Base-by-base conservation (phyloP, 2,113 vertebrate species). In the Lophius piscatorius region DNA sequence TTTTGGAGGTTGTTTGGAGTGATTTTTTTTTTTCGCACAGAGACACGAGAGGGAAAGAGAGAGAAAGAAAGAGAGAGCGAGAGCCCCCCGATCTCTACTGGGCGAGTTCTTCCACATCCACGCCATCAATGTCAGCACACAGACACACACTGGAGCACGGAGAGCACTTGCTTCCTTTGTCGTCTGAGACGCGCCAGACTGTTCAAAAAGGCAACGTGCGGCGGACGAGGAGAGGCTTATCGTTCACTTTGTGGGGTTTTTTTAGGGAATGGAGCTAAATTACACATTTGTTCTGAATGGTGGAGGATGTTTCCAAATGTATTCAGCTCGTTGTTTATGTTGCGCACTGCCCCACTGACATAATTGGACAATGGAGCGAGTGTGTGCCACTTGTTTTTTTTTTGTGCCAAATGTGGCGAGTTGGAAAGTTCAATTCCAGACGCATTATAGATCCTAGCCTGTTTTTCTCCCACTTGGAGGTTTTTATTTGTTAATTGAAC, bases 101-200 rank as follows among this genome's bases (percentile, higher is more conserved):
- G 73, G 70, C 68, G 80, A 80, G 80, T 82, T 70, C 81, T 88
- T 84, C 78, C 69, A 80, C 85, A 81, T 87, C 81, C 86, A 88
- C 86, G 87, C 88, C 90, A 81, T 90, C 83, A 81, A 82, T 89
- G 88, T 88, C 84, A 82, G 83, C 86, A 76, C 76, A 69, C 83
- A 85, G 70, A 28, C 26, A 28, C 26, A 28, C 26, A 28, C 1
- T 6, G 5, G 9, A n/a, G n/a, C n/a, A n/a, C n/a, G n/a, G n/a
- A n/a, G n/a, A n/a, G 84, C 88, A 68, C 88, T 78, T 64, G 85
- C 85, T 85, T 90, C 87, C 91, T 92, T 92, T 92, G 91, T 92
- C 90, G 91, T 91, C 90, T 91, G 89, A 88, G 83, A 86, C 89
- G 87, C 89, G 86, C 86, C 87, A 85, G 87, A 91, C 85, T 81